phyloP scores from a whole-genome alignment of 1,140 invertebrate species.

The Macrotrachela quadricornifera region DNA sequence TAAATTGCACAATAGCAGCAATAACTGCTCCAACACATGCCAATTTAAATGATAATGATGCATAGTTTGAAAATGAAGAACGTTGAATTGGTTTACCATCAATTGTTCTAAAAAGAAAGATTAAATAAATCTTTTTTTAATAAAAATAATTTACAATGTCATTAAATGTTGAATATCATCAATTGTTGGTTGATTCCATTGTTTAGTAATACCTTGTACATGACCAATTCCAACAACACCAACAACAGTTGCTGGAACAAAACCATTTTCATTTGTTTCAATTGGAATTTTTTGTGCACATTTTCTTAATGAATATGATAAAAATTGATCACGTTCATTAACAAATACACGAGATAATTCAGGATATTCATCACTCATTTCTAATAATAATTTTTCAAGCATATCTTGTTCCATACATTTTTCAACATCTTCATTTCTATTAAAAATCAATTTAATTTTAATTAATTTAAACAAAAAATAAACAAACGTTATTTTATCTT shows the following conservation, averaged over 20 bases:
- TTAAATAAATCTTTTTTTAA: too few species aligned
- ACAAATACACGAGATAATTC: constrained; percentile 71
- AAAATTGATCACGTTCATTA: constrained; percentile 65
- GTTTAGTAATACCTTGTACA: constrained; percentile 54
- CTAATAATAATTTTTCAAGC: constrained; percentile 63
- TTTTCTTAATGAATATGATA: constrained; percentile 62
- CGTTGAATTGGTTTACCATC: too few species aligned
- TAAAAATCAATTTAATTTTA: constrained; percentile 12
- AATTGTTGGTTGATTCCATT: constrained; percentile 14
- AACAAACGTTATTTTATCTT: constrained; percentile 51
- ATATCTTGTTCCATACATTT: constrained; percentile 71
- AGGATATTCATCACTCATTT: constrained; percentile 77
- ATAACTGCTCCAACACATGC: too few species aligned
- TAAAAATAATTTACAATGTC: too few species aligned
- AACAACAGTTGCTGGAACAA: constrained; percentile 42
- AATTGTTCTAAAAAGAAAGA: too few species aligned
- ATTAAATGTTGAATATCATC: too few species aligned
- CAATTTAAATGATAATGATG: too few species aligned
- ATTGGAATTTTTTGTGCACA: constrained; percentile 36
- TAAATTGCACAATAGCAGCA: too few species aligned
- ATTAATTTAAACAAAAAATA: not conserved
- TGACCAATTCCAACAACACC: constrained; percentile 91
- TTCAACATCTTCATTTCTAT: constrained; percentile 68
- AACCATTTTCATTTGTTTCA: constrained; percentile 9
- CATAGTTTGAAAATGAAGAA: too few species aligned